Conservation (phyloP, 2,888 invertebrate genomes). For the Mesodorylaimus sp. region DNA sequence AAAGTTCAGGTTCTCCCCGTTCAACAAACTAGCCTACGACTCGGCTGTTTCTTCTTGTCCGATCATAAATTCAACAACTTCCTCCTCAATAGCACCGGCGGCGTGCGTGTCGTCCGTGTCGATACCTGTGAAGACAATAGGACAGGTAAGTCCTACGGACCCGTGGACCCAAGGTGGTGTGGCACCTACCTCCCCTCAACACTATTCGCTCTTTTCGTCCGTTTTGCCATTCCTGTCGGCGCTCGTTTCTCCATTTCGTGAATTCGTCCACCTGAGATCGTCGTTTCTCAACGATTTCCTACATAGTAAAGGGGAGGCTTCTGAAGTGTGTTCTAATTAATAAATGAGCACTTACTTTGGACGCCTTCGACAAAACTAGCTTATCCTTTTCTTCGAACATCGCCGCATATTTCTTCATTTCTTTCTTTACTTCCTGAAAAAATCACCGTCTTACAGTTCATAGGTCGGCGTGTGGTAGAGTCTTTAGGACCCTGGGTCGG, state of each 20-base stretch:
- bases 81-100: background rate
- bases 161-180: background rate
- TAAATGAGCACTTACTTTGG: constrained; percentile 17
- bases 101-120: background rate
- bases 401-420: constrained; percentile 84
- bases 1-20: no score
- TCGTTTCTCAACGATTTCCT: constrained; percentile 6
- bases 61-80: constrained; percentile 1
- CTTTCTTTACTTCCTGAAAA: constrained; percentile 71
- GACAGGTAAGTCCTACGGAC: background rate
- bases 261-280: background rate
- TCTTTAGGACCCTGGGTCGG: background rate
- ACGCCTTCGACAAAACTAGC: constrained; percentile 22
- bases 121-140: background rate
- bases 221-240: background rate
- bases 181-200: background rate
- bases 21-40: background rate
- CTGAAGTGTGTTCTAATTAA: background rate
- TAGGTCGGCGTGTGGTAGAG: background rate
- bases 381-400: constrained; percentile 83
- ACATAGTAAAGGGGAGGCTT: background rate
- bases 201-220: background rate
- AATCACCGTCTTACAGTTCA: background rate
- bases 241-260: background rate
- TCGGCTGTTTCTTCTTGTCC: background rate